Evolutionary conservation across 2,113 vertebrate species (phyloP).

Genomic region (rabbit (Oryctolagus cuniculus)): mOryCun1.1 NC_091432.1:166242001-166242500

Average conservation of each 20-base stretch:
- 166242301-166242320: slow-evolving; percentile 26
- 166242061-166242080: not conserved
- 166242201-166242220: slow-evolving; percentile 57
- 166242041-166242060: not conserved
- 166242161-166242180: slow-evolving; percentile 56
- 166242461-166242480: not conserved
- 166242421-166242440: not conserved
- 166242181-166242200: slow-evolving; percentile 57
- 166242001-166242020: not conserved
- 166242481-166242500: not conserved
- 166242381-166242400: not conserved
- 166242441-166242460: slow-evolving; percentile 5
- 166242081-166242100: not conserved
- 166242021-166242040: not conserved
- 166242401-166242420: slow-evolving; percentile 29
- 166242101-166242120: not conserved
- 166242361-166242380: slow-evolving; percentile 26
- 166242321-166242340: slow-evolving; percentile 1
- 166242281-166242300: slow-evolving; percentile 65
- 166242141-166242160: slow-evolving; percentile 61
- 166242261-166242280: slow-evolving; percentile 63
- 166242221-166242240: slow-evolving; percentile 50
- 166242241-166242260: slow-evolving; percentile 18
- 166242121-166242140: not conserved
- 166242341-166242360: slow-evolving; percentile 19